A percentile compares a stretch with the other conserved stretches of the same genome.
Conservation (phyloP, 2,113 vertebrate genomes). For the Limnothrissa miodon region DNA sequence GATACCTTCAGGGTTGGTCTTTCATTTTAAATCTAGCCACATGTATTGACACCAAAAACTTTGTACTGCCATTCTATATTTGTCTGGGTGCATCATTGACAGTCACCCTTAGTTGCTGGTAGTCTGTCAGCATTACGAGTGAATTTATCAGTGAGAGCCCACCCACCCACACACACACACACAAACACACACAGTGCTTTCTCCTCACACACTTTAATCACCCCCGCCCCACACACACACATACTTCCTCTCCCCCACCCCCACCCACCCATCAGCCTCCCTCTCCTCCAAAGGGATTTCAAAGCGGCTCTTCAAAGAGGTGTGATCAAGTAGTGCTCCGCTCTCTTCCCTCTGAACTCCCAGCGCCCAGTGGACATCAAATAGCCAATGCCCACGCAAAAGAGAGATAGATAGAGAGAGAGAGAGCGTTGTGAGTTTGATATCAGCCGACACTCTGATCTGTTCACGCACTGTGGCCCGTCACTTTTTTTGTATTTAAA, state of each 20-base stretch:
- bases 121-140: background rate
- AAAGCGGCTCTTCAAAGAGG: slow-evolving; percentile 3
- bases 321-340: background rate
- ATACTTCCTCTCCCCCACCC: background rate
- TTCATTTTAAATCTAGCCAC: too few relatives aligned
- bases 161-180: background rate
- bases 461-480: background rate
- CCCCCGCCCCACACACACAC: background rate
- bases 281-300: background rate
- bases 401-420: background rate
- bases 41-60: background rate
- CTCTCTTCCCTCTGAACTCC: background rate
- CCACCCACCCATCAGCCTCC: background rate
- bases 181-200: background rate
- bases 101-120: background rate
- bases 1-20: too few relatives aligned
- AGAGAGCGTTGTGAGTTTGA: slow-evolving; percentile 19
- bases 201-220: background rate
- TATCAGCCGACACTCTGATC: slow-evolving; percentile 22
- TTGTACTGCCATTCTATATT: background rate
- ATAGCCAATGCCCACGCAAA: slow-evolving; percentile 21
- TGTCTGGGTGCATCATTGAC: background rate
- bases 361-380: background rate
- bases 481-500: background rate
- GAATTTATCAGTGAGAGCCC: background rate